phyloP scores from a whole-genome alignment of 2,113 vertebrate genomes.

The Ameiurus melas region DNA sequence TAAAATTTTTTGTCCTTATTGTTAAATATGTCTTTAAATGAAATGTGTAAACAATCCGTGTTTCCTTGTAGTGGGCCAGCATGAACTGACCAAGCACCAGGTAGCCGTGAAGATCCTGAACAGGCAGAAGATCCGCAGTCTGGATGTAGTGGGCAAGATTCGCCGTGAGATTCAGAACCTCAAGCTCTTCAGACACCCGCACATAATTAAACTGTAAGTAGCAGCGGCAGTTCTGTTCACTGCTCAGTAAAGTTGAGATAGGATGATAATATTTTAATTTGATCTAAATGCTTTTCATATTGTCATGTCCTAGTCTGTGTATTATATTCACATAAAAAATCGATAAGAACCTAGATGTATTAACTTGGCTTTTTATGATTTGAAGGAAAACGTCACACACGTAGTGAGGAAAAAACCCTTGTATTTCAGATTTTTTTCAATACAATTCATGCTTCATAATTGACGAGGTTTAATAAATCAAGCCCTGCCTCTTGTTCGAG shows the following conservation, averaged over 20 bases:
- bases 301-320: background rate
- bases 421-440: background rate
- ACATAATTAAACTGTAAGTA: conserved; percentile 99
- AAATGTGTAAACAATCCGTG: background rate
- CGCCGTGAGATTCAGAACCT: conserved; percentile 98
- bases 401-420: background rate
- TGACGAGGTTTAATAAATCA: background rate
- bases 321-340: background rate
- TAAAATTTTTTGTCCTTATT: too few species aligned
- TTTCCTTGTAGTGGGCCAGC: conserved; percentile 84
- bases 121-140: conserved; percentile 97
- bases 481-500: background rate
- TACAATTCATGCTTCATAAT: background rate
- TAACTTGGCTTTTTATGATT: background rate
- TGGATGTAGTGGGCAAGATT: conserved; percentile 98
- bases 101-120: conserved; percentile 98
- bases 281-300: background rate
- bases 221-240: conserved; percentile 39
- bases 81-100: conserved; percentile 96
- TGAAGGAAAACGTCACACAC: background rate
- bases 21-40: background rate
- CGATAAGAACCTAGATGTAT: background rate
- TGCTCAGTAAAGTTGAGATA: conserved; percentile 8
- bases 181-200: conserved; percentile 97
- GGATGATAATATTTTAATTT: background rate